Evolutionary conservation across 2,113 vertebrate genomes (phyloP).

Genomic region (human (Homo sapiens)): GRCh38 chr7:89942501-89943000

Average conservation of each 20-base stretch:
- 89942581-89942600: background rate
- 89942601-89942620: background rate
- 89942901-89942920: background rate
- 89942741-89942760: background rate
- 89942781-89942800: background rate
- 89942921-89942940: background rate
- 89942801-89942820: background rate
- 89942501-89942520: background rate
- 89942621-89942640: background rate
- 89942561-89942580: background rate
- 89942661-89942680: background rate
- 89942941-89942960: background rate
- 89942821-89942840: background rate
- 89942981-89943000: background rate
- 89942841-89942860: background rate
- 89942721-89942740: background rate
- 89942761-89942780: background rate
- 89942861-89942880: background rate
- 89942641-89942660: background rate
- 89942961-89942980: background rate
- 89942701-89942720: background rate
- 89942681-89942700: background rate
- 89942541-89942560: background rate
- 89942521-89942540: background rate
- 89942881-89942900: background rate